Evolutionary conservation across 1,140 invertebrate genomes (phyloP), one percentile per base, ranked within the genome.

Genomic region (Magallana angulata): DNA sequence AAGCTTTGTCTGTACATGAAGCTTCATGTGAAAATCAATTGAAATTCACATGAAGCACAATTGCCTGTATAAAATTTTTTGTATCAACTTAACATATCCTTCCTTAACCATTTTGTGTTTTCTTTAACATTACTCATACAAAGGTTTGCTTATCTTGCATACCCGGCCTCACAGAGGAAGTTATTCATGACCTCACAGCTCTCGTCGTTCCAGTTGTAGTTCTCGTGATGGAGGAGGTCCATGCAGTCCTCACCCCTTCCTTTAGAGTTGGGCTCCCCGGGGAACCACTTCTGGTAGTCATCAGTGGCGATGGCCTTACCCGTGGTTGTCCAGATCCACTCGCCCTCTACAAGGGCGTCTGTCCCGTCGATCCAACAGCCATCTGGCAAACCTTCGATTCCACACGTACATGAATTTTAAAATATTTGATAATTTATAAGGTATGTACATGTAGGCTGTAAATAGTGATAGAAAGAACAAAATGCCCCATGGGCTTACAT

Each of bases 191-290:
- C 14, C n/a, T 89, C 86, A 82, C 88, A 89, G 1, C 58, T 36
- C 18, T 87, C 57, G n/a, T 89, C 88, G 60, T 89, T 89, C 88
- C 88, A 89, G 18, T 87, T 85, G 71, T 89, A 89, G 8, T 85
- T 81, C 64, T 87, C 86, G 48, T 87, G 86, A n/a, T 89, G 88
- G 0, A 89, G 82, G 4, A 89, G 83, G 56, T 87, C 83, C 86
- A 89, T 58, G 30, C 88, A 89, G 59, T 89, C 88, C 57, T 89
- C 88, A 7, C 88, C 88, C 2, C 11, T 14, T 58, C 85, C 82
- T 1, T 7, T 16, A 12, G 68, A 82, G 30, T 89, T 89, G n/a
- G 88, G 88, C 58, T 89, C 85, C 57, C 88, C 88, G 1, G 85
- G 85, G 36, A n/a, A 87, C 88, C 88, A 89, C 48, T 89, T 83